Base-by-base conservation (phyloP, 53 echinoderm and acorn worm species). In the Luidia sarsii region DNA sequence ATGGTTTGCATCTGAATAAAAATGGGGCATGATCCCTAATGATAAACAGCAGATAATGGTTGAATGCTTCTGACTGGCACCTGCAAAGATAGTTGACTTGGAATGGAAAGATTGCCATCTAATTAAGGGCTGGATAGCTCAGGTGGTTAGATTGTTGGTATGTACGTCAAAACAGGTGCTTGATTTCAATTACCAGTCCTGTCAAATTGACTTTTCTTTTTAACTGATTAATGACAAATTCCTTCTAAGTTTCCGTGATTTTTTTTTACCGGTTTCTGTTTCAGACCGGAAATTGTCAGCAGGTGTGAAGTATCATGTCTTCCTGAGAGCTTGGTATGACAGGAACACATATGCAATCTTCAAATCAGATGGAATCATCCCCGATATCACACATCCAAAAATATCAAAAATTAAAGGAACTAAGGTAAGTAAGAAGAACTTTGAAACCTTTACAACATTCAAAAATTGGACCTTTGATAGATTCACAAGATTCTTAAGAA, bases 291-390 rank as follows among this genome's bases (percentile, higher is more conserved):
- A 39, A n/a, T 39, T 87, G 39, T 20, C n/a, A 11, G 10, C 43
- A 13, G 80, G 62, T 31, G 6, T 70, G 15, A 62, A 23, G 13
- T 87, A 87, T 60, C 60, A 79, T 24, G 22, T 72, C 24, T 87
- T 60, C 35, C 29, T 87, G 20, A 69, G 80, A 14, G 88, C 88
- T 21, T 87, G 88, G 88, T 87, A 71, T 15, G 48, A 64, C 39
- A 27, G n/a, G 2, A 64, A 27, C 34, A 72, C 88, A 15, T 87
- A 82, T 28, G 82, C 88, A 7, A 49, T 87, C 16, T 87, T 64
- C 52, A 59, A 71, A 45, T 87, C 88, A 3, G 82, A 87, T 53
- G 88, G 88, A 13, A 18, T 87, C 30, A 82, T 56, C 8, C 70
- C 71, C 20, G 82, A 82, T 32, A 41, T 80, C 15, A 57, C 37